These are phyloP conservation scores for Eidolon helvum DNA, from an alignment of 2,113 vertebrate genomes.

Conservation along the genomic window DNA sequence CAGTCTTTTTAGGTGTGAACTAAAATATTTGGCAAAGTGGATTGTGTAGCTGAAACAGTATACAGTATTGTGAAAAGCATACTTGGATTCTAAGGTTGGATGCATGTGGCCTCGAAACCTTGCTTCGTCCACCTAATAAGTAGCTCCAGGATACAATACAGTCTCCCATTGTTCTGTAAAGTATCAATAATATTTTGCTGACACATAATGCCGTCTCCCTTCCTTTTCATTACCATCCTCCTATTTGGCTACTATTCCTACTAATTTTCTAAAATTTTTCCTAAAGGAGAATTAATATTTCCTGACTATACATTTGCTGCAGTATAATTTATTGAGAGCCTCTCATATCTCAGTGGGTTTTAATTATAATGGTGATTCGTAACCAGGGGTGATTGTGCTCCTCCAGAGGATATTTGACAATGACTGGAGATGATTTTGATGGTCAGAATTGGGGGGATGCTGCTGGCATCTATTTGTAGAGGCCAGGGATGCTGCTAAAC, in stretches of 20 bases:
- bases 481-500: not conserved
- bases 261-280: not conserved
- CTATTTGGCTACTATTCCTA: not conserved
- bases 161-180: not conserved
- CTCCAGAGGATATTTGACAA: not conserved
- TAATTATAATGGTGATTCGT: not conserved
- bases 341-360: not conserved
- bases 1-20: not conserved
- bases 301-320: not conserved
- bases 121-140: not conserved
- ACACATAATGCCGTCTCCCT: not conserved
- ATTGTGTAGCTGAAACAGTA: not conserved
- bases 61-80: not conserved
- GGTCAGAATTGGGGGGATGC: not conserved
- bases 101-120: not conserved
- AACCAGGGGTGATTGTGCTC: not conserved
- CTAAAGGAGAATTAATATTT: not conserved
- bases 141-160: not conserved
- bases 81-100: not conserved
- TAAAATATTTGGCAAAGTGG: not conserved
- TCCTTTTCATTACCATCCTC: not conserved
- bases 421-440: not conserved
- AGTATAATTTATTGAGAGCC: not conserved
- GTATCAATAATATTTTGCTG: not conserved
- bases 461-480: not conserved